phyloP scores from a whole-genome alignment of 2,888 invertebrate species.

The Timema podura region DNA sequence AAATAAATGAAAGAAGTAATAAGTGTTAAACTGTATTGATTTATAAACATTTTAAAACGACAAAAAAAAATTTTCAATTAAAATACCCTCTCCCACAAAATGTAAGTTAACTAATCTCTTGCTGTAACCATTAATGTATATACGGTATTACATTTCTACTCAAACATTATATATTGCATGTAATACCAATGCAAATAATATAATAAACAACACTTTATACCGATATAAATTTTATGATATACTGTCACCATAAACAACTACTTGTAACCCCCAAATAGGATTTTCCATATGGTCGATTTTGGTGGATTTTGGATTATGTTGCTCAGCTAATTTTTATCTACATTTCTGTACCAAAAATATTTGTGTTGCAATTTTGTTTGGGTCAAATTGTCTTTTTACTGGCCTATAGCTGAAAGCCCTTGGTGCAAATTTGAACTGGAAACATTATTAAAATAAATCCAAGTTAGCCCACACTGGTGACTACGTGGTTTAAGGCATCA shows the following conservation, averaged over 20 bases:
- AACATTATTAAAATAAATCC: too few species aligned
- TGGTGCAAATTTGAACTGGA: background rate
- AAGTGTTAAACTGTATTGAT: background rate
- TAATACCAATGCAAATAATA: background rate
- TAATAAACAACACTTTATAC: background rate
- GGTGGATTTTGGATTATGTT: constrained; percentile 11
- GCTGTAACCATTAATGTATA: too few species aligned
- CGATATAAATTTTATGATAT: background rate
- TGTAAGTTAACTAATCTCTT: too few species aligned
- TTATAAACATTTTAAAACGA: background rate
- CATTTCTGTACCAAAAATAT: background rate
- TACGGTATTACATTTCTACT: background rate
- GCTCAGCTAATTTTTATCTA: constrained; percentile 5
- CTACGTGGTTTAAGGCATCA: too few species aligned
- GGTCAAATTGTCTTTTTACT: background rate
- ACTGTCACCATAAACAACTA: background rate
- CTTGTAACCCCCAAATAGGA: background rate
- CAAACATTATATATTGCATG: background rate
- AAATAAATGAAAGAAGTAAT: too few species aligned
- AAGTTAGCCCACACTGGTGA: too few species aligned
- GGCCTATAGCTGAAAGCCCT: background rate
- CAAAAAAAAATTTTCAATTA: background rate
- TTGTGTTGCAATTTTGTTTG: constrained; percentile 11
- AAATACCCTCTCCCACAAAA: background rate
- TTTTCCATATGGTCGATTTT: background rate